These are phyloP conservation scores for Dasysyrphus tricinctus DNA, from an alignment of 2,888 invertebrate species.

Conservation along the genomic window DNA sequence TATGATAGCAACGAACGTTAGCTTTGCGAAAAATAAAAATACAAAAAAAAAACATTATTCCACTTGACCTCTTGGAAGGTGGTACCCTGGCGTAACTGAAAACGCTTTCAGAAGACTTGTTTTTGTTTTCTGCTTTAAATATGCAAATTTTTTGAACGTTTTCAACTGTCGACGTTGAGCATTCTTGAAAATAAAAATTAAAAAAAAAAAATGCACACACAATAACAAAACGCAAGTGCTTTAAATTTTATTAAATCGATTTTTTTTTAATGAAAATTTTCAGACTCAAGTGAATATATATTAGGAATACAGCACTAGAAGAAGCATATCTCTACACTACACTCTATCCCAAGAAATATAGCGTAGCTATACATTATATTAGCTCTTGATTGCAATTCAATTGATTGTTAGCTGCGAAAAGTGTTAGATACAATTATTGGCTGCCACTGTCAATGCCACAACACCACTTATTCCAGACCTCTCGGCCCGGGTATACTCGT, in stretches of 20 bases:
- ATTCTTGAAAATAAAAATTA: neutral
- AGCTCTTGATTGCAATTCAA: conserved; percentile 62
- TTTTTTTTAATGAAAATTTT: conserved; percentile 51
- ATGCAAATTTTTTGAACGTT: conserved; percentile 54
- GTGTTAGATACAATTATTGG: conserved; percentile 25
- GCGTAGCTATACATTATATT: neutral
- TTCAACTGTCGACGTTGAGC: neutral
- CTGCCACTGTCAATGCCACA: conserved; percentile 12
- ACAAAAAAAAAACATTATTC: conserved; percentile 44
- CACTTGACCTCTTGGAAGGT: conserved; percentile 68
- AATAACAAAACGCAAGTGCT: neutral
- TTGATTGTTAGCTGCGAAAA: conserved; percentile 50
- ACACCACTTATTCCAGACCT: neutral
- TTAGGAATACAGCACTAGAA: neutral
- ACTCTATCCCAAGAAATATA: neutral
- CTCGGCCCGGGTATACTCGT: neutral
- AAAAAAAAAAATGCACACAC: neutral
- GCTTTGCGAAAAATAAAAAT: neutral
- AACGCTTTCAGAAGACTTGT: neutral
- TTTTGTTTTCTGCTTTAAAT: conserved; percentile 8
- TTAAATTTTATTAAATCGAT: conserved; percentile 37
- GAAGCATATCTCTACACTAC: neutral
- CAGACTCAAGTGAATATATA: conserved; percentile 50
- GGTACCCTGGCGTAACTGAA: conserved; percentile 4
- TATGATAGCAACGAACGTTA: conserved; percentile 14